A percentile compares a stretch with the other conserved stretches of the same genome.
phyloP scores from a whole-genome alignment of 2,113 vertebrate genomes.

The Coturnix japonica region DNA sequence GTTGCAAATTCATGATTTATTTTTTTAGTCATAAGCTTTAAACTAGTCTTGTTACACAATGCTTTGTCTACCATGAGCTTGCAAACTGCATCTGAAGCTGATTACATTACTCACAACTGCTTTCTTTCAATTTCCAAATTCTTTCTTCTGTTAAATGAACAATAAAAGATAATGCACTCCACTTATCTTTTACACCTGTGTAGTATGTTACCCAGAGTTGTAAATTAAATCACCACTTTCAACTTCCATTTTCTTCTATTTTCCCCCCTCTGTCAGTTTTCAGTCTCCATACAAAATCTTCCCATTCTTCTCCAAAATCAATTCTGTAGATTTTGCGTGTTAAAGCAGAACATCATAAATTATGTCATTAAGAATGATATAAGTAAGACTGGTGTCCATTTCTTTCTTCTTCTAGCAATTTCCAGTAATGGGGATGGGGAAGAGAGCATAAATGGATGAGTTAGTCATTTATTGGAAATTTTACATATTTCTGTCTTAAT shows the following conservation, averaged over 20 bases:
- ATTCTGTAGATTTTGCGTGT: not conserved
- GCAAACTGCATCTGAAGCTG: not conserved
- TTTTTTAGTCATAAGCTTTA: not conserved
- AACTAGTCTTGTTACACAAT: not conserved
- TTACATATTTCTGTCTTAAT: not conserved
- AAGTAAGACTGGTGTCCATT: not conserved
- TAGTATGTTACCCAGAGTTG: not conserved
- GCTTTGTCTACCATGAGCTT: not conserved
- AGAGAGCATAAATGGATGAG: not conserved
- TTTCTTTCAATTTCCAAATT: slow-evolving; percentile 15
- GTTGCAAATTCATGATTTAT: not conserved
- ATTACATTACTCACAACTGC: not conserved
- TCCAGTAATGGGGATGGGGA: not conserved
- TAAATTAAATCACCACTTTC: not conserved
- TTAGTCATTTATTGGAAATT: slow-evolving; percentile 16
- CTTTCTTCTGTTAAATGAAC: slow-evolving; percentile 13
- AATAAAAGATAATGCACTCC: not conserved
- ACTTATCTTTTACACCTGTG: slow-evolving; percentile 11
- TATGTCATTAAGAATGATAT: not conserved
- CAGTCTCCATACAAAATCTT: not conserved
- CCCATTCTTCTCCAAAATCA: not conserved
- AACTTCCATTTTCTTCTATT: not conserved
- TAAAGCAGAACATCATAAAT: not conserved
- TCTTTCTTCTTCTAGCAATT: not conserved
- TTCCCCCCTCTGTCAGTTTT: not conserved